Base-by-base conservation (phyloP, 2,797 vertebrate genomes). In the Myiotriccus ornatus region DNA sequence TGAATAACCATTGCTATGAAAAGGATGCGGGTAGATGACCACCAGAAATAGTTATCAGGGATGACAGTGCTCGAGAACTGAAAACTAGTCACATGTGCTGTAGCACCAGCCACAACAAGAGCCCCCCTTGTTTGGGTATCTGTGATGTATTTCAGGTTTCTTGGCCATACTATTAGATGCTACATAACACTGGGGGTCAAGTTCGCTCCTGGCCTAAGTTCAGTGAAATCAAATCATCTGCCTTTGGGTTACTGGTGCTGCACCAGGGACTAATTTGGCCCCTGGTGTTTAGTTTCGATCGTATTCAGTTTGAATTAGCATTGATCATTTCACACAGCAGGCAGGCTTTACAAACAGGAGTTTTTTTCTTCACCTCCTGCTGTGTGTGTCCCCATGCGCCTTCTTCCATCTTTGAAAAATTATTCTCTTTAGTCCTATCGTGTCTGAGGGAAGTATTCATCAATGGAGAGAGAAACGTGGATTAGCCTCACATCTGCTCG, bases 261-360 rank as follows among this genome's bases (percentile, higher is more conserved):
- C 63, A 92, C 28, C 69, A 44, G 87, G 62, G 84, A 83, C 69
- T 89, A 63, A 63, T 81, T 84, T 87, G 64, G 83, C 68, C 89
- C 80, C 12, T 9, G 65, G 67, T 69, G 69, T 73, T 90, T 76
- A 43, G 76, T 83, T 93, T 93, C 14, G 34, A 87, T 91, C 4
- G 4, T 32, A 56, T 71, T 93, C 71, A 52, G 53, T 68, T 82
- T 71, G 87, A 86, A 93, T 87, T 94, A 93, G 85, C 56, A 57
- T 80, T 91, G 92, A 89, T 83, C 91, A 27, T 93, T 94, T 83
- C 80, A 56, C 83, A 78, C 64, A 94, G 94, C 75, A 67, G 83
- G 67, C 86, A 87, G 69, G 85, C 78, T 94, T 91, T 83, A 67
- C 68, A 71, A 87, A 87, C 62, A 73, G 76, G 71, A 71, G 50